Conservation (phyloP, 2,797 vertebrate genomes). For the Propithecus deckenii region DNA sequence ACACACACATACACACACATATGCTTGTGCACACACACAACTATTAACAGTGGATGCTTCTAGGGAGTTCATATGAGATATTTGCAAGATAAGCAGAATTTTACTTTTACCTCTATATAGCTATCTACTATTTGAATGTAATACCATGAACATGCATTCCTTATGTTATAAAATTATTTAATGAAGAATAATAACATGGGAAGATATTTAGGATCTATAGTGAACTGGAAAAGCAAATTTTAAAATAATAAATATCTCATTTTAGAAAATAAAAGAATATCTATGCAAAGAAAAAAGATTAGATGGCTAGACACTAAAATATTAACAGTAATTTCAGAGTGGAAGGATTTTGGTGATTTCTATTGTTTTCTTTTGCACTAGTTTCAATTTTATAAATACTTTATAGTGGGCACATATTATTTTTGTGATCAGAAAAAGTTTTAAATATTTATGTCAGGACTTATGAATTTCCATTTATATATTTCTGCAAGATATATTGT, state of each 20-base stretch:
- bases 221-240: background rate
- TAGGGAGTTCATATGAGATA: background rate
- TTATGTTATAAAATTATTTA: background rate
- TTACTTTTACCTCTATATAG: background rate
- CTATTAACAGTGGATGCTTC: background rate
- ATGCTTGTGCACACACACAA: background rate
- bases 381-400: background rate
- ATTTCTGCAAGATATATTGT: background rate
- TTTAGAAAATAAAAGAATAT: conserved; percentile 16
- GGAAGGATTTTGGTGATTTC: background rate
- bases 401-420: background rate
- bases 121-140: background rate
- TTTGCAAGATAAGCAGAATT: background rate
- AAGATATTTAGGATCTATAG: background rate
- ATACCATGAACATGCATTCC: background rate
- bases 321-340: background rate
- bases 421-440: background rate
- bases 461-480: background rate
- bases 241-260: background rate
- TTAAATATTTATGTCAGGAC: background rate
- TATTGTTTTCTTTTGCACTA: conserved; percentile 7
- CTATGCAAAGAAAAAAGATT: background rate
- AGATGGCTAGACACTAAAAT: background rate
- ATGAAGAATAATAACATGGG: background rate
- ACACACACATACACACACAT: no score